Conservation (phyloP, 2,797 vertebrate species). For the Gymnothorax javanicus region DNA sequence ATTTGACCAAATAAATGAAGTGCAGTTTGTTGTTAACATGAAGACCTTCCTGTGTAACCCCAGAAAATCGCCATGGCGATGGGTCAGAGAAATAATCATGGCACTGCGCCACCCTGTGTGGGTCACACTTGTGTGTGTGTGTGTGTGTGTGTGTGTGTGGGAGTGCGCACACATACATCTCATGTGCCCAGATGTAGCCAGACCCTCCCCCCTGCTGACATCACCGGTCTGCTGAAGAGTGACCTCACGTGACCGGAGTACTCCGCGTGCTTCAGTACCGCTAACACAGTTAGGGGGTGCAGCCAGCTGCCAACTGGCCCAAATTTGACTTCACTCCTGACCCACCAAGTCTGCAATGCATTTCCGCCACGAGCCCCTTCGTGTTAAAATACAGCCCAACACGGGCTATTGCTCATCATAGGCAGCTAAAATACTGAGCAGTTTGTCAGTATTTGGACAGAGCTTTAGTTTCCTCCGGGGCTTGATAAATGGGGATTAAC, state of each 20-base stretch:
- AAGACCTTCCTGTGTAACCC: not conserved
- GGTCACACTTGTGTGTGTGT: not conserved
- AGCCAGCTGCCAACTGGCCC: not conserved
- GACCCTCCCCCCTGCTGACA: not conserved
- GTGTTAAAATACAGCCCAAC: not conserved
- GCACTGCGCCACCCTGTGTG: not conserved
- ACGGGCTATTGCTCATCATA: not conserved
- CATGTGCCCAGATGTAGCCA: not conserved
- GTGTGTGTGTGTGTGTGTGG: too few species aligned
- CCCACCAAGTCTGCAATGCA: not conserved
- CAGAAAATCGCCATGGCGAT: not conserved
- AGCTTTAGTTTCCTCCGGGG: too few species aligned
- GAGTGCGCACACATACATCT: too few species aligned
- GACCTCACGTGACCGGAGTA: not conserved
- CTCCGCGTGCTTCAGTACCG: not conserved
- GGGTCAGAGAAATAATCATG: not conserved
- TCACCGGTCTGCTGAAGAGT: not conserved
- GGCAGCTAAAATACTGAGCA: too few species aligned
- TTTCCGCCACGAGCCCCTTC: not conserved
- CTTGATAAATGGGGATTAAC: too few species aligned
- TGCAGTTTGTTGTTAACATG: not conserved
- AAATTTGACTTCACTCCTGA: not conserved
- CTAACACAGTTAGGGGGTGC: not conserved
- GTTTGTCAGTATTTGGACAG: too few species aligned
- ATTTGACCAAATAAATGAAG: not conserved